These are phyloP conservation scores for Charadrius vociferus DNA, from an alignment of 2,113 vertebrate genomes.

Conservation along the genomic window DNA sequence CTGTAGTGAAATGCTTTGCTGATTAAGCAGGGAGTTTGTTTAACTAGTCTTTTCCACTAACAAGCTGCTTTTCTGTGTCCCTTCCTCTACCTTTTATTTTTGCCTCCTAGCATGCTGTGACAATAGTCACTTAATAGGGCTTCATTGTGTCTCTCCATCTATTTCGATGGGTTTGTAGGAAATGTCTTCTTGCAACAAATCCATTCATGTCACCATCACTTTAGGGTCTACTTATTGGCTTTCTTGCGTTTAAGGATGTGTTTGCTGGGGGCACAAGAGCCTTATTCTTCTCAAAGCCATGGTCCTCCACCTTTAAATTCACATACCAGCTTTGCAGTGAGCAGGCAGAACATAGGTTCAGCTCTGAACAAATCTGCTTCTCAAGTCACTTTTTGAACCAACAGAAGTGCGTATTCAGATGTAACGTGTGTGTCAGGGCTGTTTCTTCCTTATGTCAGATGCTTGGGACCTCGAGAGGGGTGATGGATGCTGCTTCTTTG, in stretches of 20 bases:
- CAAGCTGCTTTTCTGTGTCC: neutral
- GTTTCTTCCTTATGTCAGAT: neutral
- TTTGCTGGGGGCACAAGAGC: neutral
- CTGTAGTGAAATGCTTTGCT: neutral
- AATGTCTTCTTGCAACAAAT: neutral
- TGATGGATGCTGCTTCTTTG: neutral
- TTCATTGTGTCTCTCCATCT: neutral
- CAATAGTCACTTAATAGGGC: neutral
- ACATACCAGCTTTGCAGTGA: neutral
- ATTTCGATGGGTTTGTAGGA: neutral
- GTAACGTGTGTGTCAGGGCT: neutral
- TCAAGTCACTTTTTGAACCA: neutral
- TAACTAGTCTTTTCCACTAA: neutral
- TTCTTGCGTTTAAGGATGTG: neutral
- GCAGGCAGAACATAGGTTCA: neutral
- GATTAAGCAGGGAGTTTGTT: neutral
- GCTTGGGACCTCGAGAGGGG: neutral
- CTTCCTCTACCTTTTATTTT: conserved; percentile 19
- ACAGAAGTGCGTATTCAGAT: neutral
- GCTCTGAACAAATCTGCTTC: neutral
- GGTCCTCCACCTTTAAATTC: neutral
- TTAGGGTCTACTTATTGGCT: neutral
- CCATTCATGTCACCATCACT: neutral
- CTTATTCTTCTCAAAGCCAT: neutral
- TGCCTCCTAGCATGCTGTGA: neutral